Conservation (phyloP, 2,797 vertebrate species). For the Etheostoma perlongum region DNA sequence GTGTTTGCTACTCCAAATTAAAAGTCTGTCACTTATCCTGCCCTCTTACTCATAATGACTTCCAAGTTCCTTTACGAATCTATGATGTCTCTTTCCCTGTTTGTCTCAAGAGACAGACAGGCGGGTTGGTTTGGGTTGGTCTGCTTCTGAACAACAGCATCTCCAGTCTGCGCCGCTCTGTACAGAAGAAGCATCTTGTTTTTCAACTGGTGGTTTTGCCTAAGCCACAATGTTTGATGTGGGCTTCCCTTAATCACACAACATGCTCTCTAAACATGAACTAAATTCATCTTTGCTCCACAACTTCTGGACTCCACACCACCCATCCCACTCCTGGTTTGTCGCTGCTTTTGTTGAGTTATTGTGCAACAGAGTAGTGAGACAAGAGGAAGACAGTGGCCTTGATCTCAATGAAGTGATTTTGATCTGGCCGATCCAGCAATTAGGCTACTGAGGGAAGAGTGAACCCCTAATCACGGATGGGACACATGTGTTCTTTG, state of each 20-base stretch:
- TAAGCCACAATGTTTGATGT: slow-evolving; percentile 85
- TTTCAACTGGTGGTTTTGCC: slow-evolving; percentile 84
- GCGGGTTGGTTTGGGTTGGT: slow-evolving; percentile 75
- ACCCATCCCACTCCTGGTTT: slow-evolving; percentile 16
- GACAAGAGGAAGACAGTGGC: slow-evolving; percentile 75
- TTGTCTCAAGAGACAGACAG: slow-evolving; percentile 77
- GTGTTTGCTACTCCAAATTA: slow-evolving; percentile 9
- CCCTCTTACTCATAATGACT: slow-evolving; percentile 37
- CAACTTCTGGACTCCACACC: slow-evolving; percentile 62
- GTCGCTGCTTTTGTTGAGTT: slow-evolving; percentile 77
- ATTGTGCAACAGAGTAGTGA: slow-evolving; percentile 76
- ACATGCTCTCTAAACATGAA: slow-evolving; percentile 86
- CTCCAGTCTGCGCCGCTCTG: slow-evolving; percentile 68
- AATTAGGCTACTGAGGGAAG: slow-evolving; percentile 83
- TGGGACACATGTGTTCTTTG: slow-evolving; percentile 80
- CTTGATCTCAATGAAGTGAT: slow-evolving; percentile 82
- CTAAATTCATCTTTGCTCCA: slow-evolving; percentile 79
- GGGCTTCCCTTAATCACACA: slow-evolving; percentile 85
- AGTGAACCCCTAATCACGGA: slow-evolving; percentile 83
- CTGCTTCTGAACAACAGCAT: slow-evolving; percentile 77
- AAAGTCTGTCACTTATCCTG: slow-evolving; percentile 37
- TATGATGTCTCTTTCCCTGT: slow-evolving; percentile 66
- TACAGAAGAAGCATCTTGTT: slow-evolving; percentile 82
- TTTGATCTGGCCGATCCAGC: slow-evolving; percentile 81
- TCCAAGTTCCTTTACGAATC: slow-evolving; percentile 48